A percentile compares a stretch with the other conserved stretches of the same genome.
Conservation (phyloP, 2,888 invertebrate species). For the Diabrotica balteata region DNA sequence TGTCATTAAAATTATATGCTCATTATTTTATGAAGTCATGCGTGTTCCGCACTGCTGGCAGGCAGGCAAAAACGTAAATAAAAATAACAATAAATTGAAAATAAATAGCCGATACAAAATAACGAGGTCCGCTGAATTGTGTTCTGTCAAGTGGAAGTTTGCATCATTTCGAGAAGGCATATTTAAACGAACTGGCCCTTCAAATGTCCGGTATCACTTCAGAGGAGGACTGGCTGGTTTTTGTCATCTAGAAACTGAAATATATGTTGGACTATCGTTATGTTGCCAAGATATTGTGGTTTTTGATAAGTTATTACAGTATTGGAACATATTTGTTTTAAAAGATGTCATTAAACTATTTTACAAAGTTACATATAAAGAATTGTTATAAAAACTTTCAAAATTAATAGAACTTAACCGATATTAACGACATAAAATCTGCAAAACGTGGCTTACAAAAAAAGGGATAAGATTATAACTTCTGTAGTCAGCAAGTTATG, state of each 20-base stretch:
- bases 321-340: no score
- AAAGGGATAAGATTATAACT: no score
- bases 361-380: no score
- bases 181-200: slow-evolving; percentile 55
- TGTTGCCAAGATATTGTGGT: no score
- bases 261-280: no score
- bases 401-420: no score
- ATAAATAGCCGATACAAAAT: slow-evolving; percentile 58
- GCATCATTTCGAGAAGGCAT: slow-evolving; percentile 56
- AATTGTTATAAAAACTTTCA: no score
- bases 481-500: no score
- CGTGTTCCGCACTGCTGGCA: slow-evolving; percentile 7
- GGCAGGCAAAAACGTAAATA: slow-evolving; percentile 20
- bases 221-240: slow-evolving; percentile 37
- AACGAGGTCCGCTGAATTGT: slow-evolving; percentile 56
- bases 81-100: slow-evolving; percentile 48
- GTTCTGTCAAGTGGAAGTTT: slow-evolving; percentile 58
- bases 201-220: slow-evolving; percentile 32
- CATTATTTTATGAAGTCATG: slow-evolving; percentile 12
- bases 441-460: no score
- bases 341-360: no score
- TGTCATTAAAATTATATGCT: slow-evolving; percentile 20
- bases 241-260: neutral
- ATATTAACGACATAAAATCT: no score
- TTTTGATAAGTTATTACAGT: no score